Conservation (phyloP, 2,888 invertebrate species). For the Amaurobius ferox region DNA sequence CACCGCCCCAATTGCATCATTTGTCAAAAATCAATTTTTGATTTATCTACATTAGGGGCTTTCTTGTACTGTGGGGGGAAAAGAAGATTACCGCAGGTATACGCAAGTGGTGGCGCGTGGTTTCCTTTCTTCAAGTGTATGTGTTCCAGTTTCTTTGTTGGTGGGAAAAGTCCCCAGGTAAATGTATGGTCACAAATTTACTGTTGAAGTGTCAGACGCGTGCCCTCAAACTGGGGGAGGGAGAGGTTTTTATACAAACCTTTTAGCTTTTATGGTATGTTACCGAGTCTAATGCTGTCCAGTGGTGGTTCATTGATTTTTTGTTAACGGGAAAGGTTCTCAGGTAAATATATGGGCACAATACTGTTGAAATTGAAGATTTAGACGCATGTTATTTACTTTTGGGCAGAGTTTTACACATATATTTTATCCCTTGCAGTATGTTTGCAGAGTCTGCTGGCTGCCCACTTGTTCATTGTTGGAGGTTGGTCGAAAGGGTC, state of each 20-base stretch:
- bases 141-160: too few relatives aligned
- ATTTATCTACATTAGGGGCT: not conserved
- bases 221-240: not conserved
- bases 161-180: not conserved
- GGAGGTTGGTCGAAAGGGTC: too few relatives aligned
- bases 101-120: not conserved
- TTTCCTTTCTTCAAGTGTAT: too few relatives aligned
- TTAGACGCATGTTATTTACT: not conserved
- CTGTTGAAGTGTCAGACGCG: not conserved
- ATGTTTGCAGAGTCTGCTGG: too few relatives aligned
- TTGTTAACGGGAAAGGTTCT: not conserved
- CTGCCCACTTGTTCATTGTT: too few relatives aligned
- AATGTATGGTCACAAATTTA: not conserved
- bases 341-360: not conserved
- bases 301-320: too few relatives aligned
- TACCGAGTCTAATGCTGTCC: too few relatives aligned
- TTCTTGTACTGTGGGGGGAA: not conserved
- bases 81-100: not conserved
- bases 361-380: not conserved
- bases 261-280: too few relatives aligned
- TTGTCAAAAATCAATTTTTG: slow-evolving; percentile 57
- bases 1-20: slow-evolving; percentile 41
- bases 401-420: not conserved
- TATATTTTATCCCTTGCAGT: too few relatives aligned
- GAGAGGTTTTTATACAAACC: too few relatives aligned